Evolutionary conservation across 2,113 vertebrate species (phyloP).

Genomic region (Notothenia rossii): DNA sequence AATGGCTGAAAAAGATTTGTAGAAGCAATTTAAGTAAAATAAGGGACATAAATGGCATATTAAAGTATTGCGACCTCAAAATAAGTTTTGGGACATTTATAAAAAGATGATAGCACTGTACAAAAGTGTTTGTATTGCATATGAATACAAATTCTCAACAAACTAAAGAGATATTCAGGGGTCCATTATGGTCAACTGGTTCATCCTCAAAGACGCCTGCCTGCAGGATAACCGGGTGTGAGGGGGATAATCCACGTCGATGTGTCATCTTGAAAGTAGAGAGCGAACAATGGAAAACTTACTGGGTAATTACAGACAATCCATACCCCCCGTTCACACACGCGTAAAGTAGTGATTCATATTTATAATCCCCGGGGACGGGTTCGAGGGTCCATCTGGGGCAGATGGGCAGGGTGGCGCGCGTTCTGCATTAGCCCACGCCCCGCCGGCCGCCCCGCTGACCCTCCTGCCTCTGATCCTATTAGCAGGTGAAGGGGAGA

Average conservation of each 20-base stretch:
- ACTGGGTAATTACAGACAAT: conserved; percentile 66
- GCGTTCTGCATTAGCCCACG: conserved; percentile 66
- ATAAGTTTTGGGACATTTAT: too few species aligned
- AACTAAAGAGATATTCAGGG: background rate
- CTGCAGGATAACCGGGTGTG: conserved; percentile 46
- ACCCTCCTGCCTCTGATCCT: conserved; percentile 81
- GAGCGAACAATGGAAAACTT: conserved; percentile 75
- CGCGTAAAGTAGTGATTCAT: conserved; percentile 56
- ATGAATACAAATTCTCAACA: background rate
- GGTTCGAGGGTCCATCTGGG: conserved; percentile 58
- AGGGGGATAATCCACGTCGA: conserved; percentile 70
- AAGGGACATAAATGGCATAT: too few species aligned
- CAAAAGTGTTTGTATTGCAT: too few species aligned
- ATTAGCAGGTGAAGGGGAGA: conserved; percentile 79
- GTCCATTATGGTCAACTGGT: background rate
- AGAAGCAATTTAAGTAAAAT: too few species aligned
- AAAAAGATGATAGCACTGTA: too few species aligned
- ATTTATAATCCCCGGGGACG: conserved; percentile 67
- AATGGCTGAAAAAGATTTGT: too few species aligned
- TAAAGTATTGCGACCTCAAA: too few species aligned
- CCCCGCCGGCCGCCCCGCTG: conserved; percentile 50
- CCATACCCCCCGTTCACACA: conserved; percentile 25
- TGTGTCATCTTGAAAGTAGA: conserved; percentile 76
- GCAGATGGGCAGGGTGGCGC: conserved; percentile 78
- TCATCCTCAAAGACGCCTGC: background rate